Evolutionary conservation across 1,140 invertebrate genomes (phyloP).

Genomic region (Drosophila ananassae): DNA sequence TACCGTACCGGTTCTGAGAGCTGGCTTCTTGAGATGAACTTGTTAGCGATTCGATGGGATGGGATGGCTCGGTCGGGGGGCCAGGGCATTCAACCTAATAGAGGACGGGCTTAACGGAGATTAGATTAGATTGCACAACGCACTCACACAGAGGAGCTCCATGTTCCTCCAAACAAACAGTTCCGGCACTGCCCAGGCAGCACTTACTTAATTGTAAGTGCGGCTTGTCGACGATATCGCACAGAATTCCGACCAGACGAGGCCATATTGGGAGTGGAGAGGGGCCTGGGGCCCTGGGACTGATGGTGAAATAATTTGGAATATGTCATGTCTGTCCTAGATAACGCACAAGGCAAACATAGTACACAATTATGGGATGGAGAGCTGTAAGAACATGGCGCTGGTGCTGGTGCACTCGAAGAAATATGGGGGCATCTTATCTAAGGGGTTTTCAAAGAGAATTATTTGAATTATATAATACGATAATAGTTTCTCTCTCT

Average conservation of each 20-base stretch:
- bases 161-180: conserved; percentile 20
- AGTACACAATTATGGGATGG: conserved; percentile 27
- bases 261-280: conserved; percentile 19
- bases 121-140: conserved; percentile 67
- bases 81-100: conserved; percentile 67
- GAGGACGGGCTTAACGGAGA: conserved; percentile 52
- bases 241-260: conserved; percentile 19
- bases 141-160: conserved; percentile 5
- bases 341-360: conserved; percentile 60
- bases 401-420: conserved; percentile 8
- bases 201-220: conserved; percentile 82
- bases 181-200: conserved; percentile 57
- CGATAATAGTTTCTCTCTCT: background rate
- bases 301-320: conserved; percentile 61
- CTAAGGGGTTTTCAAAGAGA: background rate
- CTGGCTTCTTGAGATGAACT: conserved; percentile 30
- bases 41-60: conserved; percentile 8
- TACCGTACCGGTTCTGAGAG: conserved; percentile 63
- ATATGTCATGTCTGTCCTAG: conserved; percentile 68
- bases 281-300: conserved; percentile 14
- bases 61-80: background rate
- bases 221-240: conserved; percentile 70
- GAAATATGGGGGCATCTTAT: background rate
- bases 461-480: too few relatives aligned
- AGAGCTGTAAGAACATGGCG: background rate